Evolutionary conservation across 1,140 invertebrate species (phyloP).

Genomic region (fruit fly (Drosophila melanogaster)): DNA sequence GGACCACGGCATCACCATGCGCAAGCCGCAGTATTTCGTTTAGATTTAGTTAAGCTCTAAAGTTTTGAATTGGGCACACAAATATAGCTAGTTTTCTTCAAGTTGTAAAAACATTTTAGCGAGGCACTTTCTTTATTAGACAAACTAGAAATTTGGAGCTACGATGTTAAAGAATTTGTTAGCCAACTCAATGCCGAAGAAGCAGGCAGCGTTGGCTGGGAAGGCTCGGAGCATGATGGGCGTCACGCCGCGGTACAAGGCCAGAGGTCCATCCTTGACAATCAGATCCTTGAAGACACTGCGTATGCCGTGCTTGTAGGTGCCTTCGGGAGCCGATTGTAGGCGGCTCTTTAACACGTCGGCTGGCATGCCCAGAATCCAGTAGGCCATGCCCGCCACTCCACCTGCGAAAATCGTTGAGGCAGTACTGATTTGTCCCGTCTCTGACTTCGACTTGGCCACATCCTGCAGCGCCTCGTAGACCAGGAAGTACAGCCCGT

Average conservation of each 20-base stretch:
- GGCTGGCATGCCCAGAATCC: constrained; percentile 98
- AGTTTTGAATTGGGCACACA: not conserved
- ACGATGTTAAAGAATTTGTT: constrained; percentile 70
- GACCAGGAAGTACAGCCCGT: constrained; percentile 98
- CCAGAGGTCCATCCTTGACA: constrained; percentile 91
- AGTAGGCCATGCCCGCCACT: constrained; percentile 97
- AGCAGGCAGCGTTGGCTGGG: constrained; percentile 97
- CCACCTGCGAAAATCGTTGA: constrained; percentile 97
- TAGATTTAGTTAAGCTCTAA: constrained; percentile 24
- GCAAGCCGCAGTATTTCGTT: constrained; percentile 94
- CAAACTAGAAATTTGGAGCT: constrained; percentile 53
- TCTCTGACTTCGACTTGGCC: constrained; percentile 81
- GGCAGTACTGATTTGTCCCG: constrained; percentile 85
- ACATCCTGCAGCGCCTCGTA: constrained; percentile 95
- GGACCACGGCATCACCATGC: constrained; percentile 97
- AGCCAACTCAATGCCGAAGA: constrained; percentile 87
- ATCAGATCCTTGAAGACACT: constrained; percentile 93
- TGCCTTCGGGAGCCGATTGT: constrained; percentile 96
- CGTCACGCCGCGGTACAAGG: constrained; percentile 93
- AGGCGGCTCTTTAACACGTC: constrained; percentile 99
- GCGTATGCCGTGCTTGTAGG: constrained; percentile 93
- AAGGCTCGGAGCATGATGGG: constrained; percentile 96
- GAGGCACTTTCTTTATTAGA: not conserved
- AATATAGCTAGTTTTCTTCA: not conserved
- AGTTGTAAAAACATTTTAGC: not conserved